Conservation (phyloP, 2,113 vertebrate genomes). For the Arenaria interpres region DNA sequence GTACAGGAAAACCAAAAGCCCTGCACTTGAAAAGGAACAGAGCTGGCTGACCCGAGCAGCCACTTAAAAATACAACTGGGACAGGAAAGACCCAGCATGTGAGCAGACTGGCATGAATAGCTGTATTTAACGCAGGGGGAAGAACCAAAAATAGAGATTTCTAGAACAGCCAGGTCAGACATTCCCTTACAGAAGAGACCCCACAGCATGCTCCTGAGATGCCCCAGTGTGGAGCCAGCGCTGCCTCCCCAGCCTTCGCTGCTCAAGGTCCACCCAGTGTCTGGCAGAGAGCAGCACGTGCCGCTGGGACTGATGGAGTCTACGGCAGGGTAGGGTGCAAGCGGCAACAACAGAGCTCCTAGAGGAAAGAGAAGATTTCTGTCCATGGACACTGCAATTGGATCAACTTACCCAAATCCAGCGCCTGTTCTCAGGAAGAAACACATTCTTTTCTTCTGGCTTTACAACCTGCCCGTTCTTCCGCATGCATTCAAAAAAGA, state of each 20-base stretch:
- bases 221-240: fast-evolving
- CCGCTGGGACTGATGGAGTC: background rate
- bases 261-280: background rate
- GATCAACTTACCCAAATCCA: background rate
- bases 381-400: background rate
- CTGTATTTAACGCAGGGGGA: background rate
- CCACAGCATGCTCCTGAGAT: background rate
- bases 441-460: background rate
- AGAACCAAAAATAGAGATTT: conserved; percentile 11
- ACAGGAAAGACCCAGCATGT: conserved; percentile 13
- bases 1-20: background rate
- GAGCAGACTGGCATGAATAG: background rate
- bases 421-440: background rate
- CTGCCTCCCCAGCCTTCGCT: background rate
- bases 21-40: background rate
- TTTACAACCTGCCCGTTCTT: background rate
- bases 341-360: background rate
- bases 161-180: background rate
- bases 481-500: background rate
- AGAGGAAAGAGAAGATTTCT: background rate
- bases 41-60: background rate
- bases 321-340: background rate
- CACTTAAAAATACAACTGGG: background rate
- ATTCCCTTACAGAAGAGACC: background rate
- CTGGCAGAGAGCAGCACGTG: background rate